Base-by-base conservation (phyloP, 2,888 invertebrate species). In the Dryadula phaetusa region DNA sequence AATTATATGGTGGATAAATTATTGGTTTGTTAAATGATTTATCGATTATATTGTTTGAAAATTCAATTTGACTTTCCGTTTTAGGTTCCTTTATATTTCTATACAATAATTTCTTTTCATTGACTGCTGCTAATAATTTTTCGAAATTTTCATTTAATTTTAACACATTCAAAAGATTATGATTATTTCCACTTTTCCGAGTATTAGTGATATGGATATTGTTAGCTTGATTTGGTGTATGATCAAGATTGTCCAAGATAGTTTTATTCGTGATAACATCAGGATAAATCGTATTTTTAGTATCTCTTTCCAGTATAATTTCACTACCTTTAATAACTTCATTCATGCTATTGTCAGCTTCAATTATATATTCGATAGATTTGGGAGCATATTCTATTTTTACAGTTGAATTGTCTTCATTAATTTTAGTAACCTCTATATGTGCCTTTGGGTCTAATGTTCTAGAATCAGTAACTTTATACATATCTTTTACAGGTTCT, bases 51-150 rank as follows among this genome's bases (percentile, higher is more conserved):
- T 14, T 18, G 20, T 54, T 37, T 20, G 18, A 20, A 14, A 3
- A 20, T 22, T n/a, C 47, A 40, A 54, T 56, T 34, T 28, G n/a
- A 25, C 1, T 28, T 47, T 7, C 25, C 3, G 25, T 3, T 62
- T 14, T 47, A 5, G 8, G 16, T 20, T 47, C n/a, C 8, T 62
- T 18, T 28, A n/a, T 42, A 2, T 58, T 52, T 6, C 52, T 32
- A 44, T 64, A 47, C 4, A 42, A 16, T 62, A 46, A 52, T 32
- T 71, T 72, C 3, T 53, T 64, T 22, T 70, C 40, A 8, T 72
- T 32, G 34, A 61, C 62, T 69, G 71, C 62, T 34, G 73, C 68
- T n/a, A 69, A 37, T 12, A 75, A 54, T 20, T 56, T 62, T 40
- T 70, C 49, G 49, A 72, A 62, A 10, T 64, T 67, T 52, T 67